Percentiles rank a stretch among this genome's conserved stretches.
phyloP scores from a whole-genome alignment of 2,113 vertebrate genomes.

The Drymodes brunneopygia region DNA sequence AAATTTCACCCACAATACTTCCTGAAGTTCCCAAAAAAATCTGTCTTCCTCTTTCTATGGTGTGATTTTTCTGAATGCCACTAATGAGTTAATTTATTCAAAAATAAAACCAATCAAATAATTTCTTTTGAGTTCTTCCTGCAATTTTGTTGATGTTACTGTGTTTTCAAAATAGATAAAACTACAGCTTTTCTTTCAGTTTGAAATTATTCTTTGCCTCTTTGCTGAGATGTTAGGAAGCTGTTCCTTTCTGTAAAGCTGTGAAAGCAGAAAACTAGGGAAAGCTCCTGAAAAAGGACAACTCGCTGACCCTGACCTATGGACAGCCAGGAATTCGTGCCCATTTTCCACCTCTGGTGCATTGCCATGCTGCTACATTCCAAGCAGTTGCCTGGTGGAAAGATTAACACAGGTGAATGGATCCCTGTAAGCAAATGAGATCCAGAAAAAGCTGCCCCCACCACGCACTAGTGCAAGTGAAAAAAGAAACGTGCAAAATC shows the following conservation, averaged over 20 bases:
- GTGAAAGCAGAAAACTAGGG: neutral
- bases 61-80: neutral
- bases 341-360: neutral
- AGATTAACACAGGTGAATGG: neutral
- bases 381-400: neutral
- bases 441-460: neutral
- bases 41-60: neutral
- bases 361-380: neutral
- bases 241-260: neutral
- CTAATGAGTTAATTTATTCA: neutral
- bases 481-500: neutral
- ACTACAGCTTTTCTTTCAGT: neutral
- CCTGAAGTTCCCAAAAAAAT: neutral
- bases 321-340: neutral
- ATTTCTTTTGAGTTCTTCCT: neutral
- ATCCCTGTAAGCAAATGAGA: neutral
- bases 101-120: neutral
- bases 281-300: neutral
- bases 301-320: fast-evolving
- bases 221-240: neutral
- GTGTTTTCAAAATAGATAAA: neutral
- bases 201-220: neutral
- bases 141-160: neutral
- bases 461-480: neutral
- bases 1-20: neutral